A percentile compares a stretch with the other conserved stretches of the same genome.
These are phyloP conservation scores for Neoseiulus cucumeris DNA, from an alignment of 1,140 invertebrate genomes.

Conservation along the genomic window DNA sequence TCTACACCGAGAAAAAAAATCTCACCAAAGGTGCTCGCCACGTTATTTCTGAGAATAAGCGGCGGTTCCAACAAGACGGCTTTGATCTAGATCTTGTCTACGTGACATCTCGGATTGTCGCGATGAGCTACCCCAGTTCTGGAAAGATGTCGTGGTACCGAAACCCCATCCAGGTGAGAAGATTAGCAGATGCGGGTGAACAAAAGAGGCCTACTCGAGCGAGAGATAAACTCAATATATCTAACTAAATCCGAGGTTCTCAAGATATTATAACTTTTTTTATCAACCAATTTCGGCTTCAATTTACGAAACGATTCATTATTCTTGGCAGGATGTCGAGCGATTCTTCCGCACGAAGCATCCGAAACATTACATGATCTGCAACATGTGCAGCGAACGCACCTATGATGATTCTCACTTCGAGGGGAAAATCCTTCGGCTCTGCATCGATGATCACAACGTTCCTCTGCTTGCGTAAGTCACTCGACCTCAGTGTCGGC, in stretches of 20 bases:
- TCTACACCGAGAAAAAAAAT: conserved; percentile 30
- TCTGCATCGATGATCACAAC: conserved; percentile 41
- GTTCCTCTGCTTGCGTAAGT: conserved; percentile 35
- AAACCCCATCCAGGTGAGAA: conserved; percentile 35
- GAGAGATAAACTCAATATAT: too few relatives aligned
- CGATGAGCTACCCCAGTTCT: conserved; percentile 40
- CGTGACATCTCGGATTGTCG: conserved; percentile 37
- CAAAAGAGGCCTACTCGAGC: too few relatives aligned
- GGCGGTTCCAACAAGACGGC: conserved; percentile 35
- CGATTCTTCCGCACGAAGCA: conserved; percentile 38
- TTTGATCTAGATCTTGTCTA: conserved; percentile 41
- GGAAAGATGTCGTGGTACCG: conserved; percentile 37
- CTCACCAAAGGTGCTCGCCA: conserved; percentile 30
- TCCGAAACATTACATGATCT: conserved; percentile 36
- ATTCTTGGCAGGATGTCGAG: conserved; percentile 32
- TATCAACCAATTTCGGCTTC: neutral
- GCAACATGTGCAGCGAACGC: conserved; percentile 40
- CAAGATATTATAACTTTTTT: neutral
- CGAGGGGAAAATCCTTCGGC: conserved; percentile 33
- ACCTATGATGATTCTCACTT: conserved; percentile 37
- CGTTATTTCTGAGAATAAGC: conserved; percentile 38
- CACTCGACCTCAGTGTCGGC: conserved; percentile 17
- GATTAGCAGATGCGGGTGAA: neutral
- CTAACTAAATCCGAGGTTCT: too few relatives aligned
- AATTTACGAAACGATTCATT: conserved; percentile 13